phyloP scores from a whole-genome alignment of 2,888 invertebrate genomes.

The Liodrosophila aerea region DNA sequence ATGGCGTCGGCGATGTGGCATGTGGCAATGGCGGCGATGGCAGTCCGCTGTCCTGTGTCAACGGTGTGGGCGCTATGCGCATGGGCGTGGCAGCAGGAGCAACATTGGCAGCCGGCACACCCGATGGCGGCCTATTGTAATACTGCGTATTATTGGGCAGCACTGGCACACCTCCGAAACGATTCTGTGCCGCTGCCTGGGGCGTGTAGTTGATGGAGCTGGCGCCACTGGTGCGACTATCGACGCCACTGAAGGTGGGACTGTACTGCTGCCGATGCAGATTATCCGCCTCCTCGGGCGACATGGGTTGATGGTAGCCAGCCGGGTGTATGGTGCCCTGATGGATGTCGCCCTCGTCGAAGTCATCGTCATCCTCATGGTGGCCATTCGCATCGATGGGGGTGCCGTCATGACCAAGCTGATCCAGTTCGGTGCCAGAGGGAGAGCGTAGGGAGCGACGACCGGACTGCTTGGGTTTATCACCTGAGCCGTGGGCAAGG shows the following conservation, averaged over 20 bases:
- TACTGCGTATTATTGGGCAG: slow-evolving; percentile 79
- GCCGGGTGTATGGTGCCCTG: slow-evolving; percentile 65
- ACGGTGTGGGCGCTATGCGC: slow-evolving; percentile 62
- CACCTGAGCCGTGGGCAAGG: slow-evolving; percentile 80
- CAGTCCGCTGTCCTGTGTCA: slow-evolving; percentile 81
- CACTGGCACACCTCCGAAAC: slow-evolving; percentile 81
- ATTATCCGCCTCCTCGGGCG: slow-evolving; percentile 73
- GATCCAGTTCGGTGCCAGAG: slow-evolving; percentile 80
- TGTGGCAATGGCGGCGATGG: slow-evolving; percentile 78
- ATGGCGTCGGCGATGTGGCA: slow-evolving; percentile 81
- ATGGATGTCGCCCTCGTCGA: slow-evolving; percentile 63
- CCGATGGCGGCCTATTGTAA: slow-evolving; percentile 76
- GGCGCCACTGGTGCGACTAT: slow-evolving; percentile 79
- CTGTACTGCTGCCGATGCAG: slow-evolving; percentile 78
- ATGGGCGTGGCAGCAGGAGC: slow-evolving; percentile 47
- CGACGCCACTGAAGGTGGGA: slow-evolving; percentile 82
- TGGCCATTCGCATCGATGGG: slow-evolving; percentile 36
- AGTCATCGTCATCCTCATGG: slow-evolving; percentile 56
- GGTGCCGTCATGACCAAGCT: slow-evolving; percentile 53
- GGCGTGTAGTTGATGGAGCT: slow-evolving; percentile 79
- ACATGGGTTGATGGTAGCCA: slow-evolving; percentile 75
- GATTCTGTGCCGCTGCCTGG: slow-evolving; percentile 71
- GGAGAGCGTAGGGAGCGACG: slow-evolving; percentile 84
- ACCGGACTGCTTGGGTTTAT: slow-evolving; percentile 84
- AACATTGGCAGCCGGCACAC: slow-evolving; percentile 37